Evolutionary conservation across 2,888 invertebrate species (phyloP), one percentile per base, ranked within the genome.

Genomic region (Ischnura elegans): DNA sequence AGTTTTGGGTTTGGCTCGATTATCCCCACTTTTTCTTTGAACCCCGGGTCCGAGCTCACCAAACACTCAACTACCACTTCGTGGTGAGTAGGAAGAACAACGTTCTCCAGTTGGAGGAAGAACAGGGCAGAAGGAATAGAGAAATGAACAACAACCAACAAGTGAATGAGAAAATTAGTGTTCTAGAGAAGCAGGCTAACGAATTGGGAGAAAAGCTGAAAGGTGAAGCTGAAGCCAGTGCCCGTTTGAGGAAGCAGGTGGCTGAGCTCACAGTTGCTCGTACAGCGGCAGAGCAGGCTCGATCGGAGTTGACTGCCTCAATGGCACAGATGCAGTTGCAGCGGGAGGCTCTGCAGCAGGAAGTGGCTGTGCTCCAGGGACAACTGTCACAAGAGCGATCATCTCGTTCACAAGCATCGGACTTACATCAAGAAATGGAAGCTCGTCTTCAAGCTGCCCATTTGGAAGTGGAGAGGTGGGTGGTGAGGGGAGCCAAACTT

Each of bases 141-240:
- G 98, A 98, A 96, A 98, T 98, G 95, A 98, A 97, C 95, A 98
- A 98, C 95, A 97, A 98, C 95, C 98, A 98, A 95, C 98, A 98
- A 95, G 98, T 98, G 94, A 98, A 98, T 95, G 99, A 99, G 95
- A 98, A 98, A 96, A 98, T 99, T 90, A 97, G 97, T 94, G 96
- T 97, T 43, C 96, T 99, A 94, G 99, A 99, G 95, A 99, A 99
- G 96, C 98, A 99, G 96, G 95, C 99, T 90, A 97, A 97, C 61
- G 99, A 99, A 95, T 97, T 98, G 96, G 98, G 98, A 95, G 98
- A 98, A 94, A 99, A 98, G 96, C 96, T 98, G 94, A 98, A 98
- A 96, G 97, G 97, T 93, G 99, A 99, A 96, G 97, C 98, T 0
- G 99, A 99, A 95, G 97, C 97, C 87, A 97, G 97, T 76, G 97